These are phyloP conservation scores for Collichthys lucidus DNA, from an alignment of 2,113 vertebrate genomes.

Conservation along the genomic window DNA sequence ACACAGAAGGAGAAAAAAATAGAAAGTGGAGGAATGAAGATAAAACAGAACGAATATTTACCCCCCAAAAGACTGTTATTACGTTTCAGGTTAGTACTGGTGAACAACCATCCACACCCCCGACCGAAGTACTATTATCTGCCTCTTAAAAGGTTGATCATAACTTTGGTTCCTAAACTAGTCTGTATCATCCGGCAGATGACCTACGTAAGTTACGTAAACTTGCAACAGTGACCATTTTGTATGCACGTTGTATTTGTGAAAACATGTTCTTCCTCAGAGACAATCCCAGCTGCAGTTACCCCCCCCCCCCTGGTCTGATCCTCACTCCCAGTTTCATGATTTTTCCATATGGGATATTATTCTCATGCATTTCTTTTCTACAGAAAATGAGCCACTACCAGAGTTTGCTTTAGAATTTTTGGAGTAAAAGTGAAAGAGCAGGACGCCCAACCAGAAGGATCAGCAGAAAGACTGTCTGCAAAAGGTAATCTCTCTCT, in stretches of 20 bases:
- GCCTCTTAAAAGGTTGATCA: not conserved
- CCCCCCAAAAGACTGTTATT: not conserved
- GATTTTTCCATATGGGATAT: constrained; percentile 61
- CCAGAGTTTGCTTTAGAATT: constrained; percentile 15
- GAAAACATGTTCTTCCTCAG: no score
- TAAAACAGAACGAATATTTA: not conserved
- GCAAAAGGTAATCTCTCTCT: not conserved
- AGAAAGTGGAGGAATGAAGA: not conserved
- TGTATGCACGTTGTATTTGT: not conserved
- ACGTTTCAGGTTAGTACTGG: not conserved
- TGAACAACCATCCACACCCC: not conserved
- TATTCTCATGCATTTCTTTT: constrained; percentile 25
- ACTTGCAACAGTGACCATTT: not conserved
- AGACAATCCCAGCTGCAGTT: constrained; percentile 47
- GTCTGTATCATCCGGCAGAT: not conserved
- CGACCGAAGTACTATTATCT: not conserved
- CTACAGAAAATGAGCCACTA: constrained; percentile 7
- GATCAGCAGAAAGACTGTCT: constrained; percentile 6
- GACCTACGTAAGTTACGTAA: not conserved
- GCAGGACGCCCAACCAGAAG: not conserved
- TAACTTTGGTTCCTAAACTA: not conserved
- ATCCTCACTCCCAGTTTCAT: constrained; percentile 34
- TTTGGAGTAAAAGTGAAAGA: constrained; percentile 7
- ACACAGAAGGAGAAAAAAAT: constrained; percentile 1
- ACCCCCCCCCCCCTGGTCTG: constrained; percentile 26